Base-by-base conservation (phyloP, 2,113 vertebrate species). In the Salvelinus namaycush region DNA sequence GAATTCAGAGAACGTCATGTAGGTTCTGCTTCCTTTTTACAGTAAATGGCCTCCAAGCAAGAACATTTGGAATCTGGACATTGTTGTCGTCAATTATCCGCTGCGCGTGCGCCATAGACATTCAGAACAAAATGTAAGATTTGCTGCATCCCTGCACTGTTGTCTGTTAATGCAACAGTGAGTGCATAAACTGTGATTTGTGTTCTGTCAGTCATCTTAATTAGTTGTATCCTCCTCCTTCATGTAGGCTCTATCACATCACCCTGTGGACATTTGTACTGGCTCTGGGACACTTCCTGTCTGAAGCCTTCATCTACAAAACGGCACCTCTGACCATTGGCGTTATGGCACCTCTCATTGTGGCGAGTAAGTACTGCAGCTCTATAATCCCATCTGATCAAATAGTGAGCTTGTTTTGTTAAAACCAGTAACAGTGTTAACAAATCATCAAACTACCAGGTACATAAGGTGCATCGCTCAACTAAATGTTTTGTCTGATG, bases 11-110 rank as follows among this genome's bases (percentile, higher is more conserved):
- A 54, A 54, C 13, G 12, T 44, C 39, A 44, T 44, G 16, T 54
- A 54, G 3, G 22, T n/a, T 12, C 9, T 66, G 11, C 20, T 70
- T 66, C 6, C 48, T 77, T 80, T 59, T 3, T 77, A 31, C 81
- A 99, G 98, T 99, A 82, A 99, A 99, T 60, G 97, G 96, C 70
- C 96, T 99, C 75, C 97, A 99, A 80, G 98, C 98, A 79, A 95
- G 97, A 73, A 99, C 95, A 13, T 98, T 97, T 83, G 98, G 98
- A 24, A 95, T 99, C 73, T 99, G 98, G 98, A 98, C 96, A 0
- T 86, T 99, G 81, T 88, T 99, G n/a, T 95, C 97, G 0, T 98
- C 97, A 0, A 95, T 98, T 83, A 96, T 98, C 76, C 97, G 97
- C 79, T 96, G 96, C 29, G 92, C 95, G 77, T 99, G 98, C 77